Evolutionary conservation across 1,140 invertebrate genomes (phyloP), one percentile per base, ranked within the genome.

Genomic region (Scaptomyza montana): DNA sequence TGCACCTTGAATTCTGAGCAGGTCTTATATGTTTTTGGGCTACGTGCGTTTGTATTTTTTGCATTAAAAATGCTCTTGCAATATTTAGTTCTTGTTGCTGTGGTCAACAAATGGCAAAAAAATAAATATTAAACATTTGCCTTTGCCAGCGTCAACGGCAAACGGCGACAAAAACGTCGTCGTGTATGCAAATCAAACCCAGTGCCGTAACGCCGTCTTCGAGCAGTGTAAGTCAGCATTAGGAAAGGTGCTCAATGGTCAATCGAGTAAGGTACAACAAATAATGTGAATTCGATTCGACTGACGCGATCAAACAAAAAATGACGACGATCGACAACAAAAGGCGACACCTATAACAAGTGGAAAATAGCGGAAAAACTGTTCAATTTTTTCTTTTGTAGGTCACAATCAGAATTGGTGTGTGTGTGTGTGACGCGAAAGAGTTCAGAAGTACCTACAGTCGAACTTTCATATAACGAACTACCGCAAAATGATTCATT

Each of bases 71-170:
- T 45, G 61, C 21, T 45, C 59, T 59, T 68, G 80, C 77, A 76
- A 79, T 84, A 68, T 62, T 68, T 74, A 72, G 78, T 81, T 86
- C 53, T 82, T 86, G 84, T 89, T 87, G 79, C 77, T 87, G 82
- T 89, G 82, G 82, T 87, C 82, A 87, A 25, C 82, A 79, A 82
- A 86, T 78, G 82, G 79, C 82, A 87, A 64, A 87, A 76, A 87
- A 79, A 87, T 87, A 84, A 87, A 87, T 87, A 87, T 87, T 87
- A 87, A 87, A 84, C 82, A 87, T 33, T 33, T 33, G 30, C 30
- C 30, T 72, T 60, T 56, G 56, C 49, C 45, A 41, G 30, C 54
- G 16, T 36, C 51, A 56, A 57, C 33, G 30, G 46, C 70, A 41
- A n/a, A n/a, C 28, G 50, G 47, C 65, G 56, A 75, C 36, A 57